These are phyloP conservation scores for Ammodramus savannarum DNA, from an alignment of 2,113 vertebrate species.

Conservation along the genomic window DNA sequence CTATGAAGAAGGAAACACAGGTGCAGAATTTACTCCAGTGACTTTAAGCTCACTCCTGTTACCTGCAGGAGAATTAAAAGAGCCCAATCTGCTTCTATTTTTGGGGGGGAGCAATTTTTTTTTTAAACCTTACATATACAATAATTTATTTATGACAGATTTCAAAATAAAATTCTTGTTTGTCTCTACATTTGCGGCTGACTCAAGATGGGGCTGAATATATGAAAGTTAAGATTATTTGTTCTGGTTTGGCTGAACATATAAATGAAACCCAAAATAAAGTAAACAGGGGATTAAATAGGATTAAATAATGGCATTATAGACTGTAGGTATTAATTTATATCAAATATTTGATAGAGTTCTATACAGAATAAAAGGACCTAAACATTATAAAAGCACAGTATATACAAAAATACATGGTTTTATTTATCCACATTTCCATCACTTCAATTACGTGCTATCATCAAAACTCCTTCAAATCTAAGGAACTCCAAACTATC, in stretches of 20 bases:
- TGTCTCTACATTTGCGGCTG: background rate
- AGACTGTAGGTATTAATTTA: background rate
- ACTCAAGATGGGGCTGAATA: background rate
- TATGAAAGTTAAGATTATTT: background rate
- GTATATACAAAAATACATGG: background rate
- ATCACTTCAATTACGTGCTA: background rate
- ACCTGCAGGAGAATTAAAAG: background rate
- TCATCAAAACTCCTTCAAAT: background rate
- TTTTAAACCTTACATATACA: background rate
- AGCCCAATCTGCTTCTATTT: background rate
- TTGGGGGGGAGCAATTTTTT: rapidly evolving
- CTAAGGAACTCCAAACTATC: background rate
- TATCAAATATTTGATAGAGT: background rate
- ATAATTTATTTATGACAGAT: background rate
- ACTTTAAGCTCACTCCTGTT: background rate
- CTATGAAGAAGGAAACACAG: background rate
- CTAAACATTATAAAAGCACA: background rate
- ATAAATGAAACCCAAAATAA: background rate
- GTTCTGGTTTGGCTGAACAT: background rate
- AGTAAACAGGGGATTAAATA: background rate
- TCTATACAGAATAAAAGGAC: background rate
- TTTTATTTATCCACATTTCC: background rate
- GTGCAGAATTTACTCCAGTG: background rate
- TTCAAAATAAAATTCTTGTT: background rate
- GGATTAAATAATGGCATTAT: background rate